Evolutionary conservation across 2,888 invertebrate species (phyloP).

Genomic region (Drosophila niveifrons): DNA sequence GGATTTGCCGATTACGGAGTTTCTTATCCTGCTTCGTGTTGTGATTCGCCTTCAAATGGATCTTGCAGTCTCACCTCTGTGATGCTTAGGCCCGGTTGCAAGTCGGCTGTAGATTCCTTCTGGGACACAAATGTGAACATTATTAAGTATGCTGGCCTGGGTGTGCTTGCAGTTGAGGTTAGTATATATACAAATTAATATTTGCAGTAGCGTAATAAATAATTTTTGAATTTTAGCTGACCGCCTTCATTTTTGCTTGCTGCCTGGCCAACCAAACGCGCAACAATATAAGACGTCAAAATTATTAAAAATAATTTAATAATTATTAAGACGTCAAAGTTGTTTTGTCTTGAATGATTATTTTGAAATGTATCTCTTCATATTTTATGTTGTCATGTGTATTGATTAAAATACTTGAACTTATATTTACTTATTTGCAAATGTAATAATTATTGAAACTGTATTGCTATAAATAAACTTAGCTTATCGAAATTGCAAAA

Average conservation of each 20-base stretch:
- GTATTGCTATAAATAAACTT: conserved; percentile 6
- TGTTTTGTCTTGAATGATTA: conserved; percentile 85
- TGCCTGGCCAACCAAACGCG: conserved; percentile 94
- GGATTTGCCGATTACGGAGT: conserved; percentile 72
- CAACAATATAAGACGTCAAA: conserved; percentile 87
- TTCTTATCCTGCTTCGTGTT: conserved; percentile 78
- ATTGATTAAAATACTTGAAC: neutral
- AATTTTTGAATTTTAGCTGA: conserved; percentile 86
- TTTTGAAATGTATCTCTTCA: conserved; percentile 23
- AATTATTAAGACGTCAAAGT: conserved; percentile 87
- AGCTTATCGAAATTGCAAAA: neutral
- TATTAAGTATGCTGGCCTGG: conserved; percentile 89
- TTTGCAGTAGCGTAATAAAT: neutral
- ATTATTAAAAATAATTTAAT: neutral
- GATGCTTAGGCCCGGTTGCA: conserved; percentile 71
- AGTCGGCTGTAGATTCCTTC: conserved; percentile 83
- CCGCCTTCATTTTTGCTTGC: conserved; percentile 93
- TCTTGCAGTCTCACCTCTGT: conserved; percentile 59
- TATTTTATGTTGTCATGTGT: conserved; percentile 3
- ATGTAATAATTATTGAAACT: conserved; percentile 6
- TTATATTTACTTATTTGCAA: conserved; percentile 3
- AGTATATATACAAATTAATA: conserved; percentile 84
- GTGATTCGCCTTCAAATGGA: conserved; percentile 71
- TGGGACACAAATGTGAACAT: conserved; percentile 83
- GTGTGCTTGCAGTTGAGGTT: conserved; percentile 90